phyloP scores from a whole-genome alignment of 2,797 vertebrate genomes.

The Cuniculus paca region DNA sequence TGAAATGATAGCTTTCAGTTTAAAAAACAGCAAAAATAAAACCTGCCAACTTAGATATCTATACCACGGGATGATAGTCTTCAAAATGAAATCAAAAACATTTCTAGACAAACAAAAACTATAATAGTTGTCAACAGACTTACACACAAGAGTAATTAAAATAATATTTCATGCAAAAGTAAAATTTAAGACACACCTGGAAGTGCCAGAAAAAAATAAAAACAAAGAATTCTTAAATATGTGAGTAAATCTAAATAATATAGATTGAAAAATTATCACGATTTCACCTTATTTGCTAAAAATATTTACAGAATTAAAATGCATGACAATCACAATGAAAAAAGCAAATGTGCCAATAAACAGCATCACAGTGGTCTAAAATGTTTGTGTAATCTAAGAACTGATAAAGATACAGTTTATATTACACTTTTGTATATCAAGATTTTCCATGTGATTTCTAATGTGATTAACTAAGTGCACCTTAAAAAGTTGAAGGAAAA shows the following conservation, averaged over 20 bases:
- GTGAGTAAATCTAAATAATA: conserved; percentile 1
- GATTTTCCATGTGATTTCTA: not conserved
- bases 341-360: not conserved
- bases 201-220: not conserved
- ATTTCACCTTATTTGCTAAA: not conserved
- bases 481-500: not conserved
- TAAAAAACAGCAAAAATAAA: not conserved
- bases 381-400: not conserved
- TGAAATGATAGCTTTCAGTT: not conserved
- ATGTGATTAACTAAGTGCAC: not conserved
- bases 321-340: not conserved
- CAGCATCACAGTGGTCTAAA: not conserved
- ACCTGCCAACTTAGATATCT: not conserved
- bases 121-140: not conserved
- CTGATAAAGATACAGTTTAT: not conserved
- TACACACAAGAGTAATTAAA: not conserved
- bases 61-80: not conserved
- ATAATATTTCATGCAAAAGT: conserved; percentile 44
- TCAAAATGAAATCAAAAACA: conserved; percentile 27
- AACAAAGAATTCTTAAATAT: not conserved
- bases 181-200: not conserved
- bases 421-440: not conserved
- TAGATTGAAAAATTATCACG: not conserved
- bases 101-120: conserved; percentile 26
- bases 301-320: conserved; percentile 29